Base-by-base conservation (phyloP, 2,888 invertebrate genomes). In the Pyrrhia umbra region DNA sequence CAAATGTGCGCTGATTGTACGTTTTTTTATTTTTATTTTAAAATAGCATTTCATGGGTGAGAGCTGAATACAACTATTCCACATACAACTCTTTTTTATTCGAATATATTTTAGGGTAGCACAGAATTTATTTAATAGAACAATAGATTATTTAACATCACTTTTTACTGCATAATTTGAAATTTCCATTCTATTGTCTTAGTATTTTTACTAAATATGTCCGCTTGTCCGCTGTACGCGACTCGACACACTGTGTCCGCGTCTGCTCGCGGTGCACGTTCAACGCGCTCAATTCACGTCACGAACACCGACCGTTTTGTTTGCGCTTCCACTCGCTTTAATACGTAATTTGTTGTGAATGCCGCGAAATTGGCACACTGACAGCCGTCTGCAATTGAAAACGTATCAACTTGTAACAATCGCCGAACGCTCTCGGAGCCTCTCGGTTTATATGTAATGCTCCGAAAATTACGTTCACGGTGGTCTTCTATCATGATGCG, bases 261-360 rank as follows among this genome's bases (percentile, higher is more conserved):
- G 43, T 34, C 60, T 52, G 39, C 25, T 45, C 73, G 80, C 73
- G 75, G 46, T 83, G 85, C 87, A 86, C 85, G 88, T 84, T 85
- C 82, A 68, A 60, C 77, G 69, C 75, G 83, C 82, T 85, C 89
- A 86, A 94, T 94, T 94, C 94, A 92, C 89, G 94, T 94, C 94
- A 94, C 92, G 94, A 91, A 89, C 94, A 94, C 86, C 83, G 86
- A 84, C 75, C 90, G 93, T 93, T 94, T 93, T 94, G 93, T 94
- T 94, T 93, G 90, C 90, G 90, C 86, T 92, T 92, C 92, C 91
- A 91, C 92, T 91, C 92, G 94, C 92, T 94, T 93, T 94, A 92
- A 93, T 92, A 90, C 92, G 88, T 94, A 94, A 94, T 94, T 94
- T 94, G 93, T 93, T 91, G 90, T 92, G 92, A 94, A 94, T 94